Evolutionary conservation across 53 echinoderm and acorn worm genomes (phyloP).

Genomic region (Patiria pectinifera): DNA sequence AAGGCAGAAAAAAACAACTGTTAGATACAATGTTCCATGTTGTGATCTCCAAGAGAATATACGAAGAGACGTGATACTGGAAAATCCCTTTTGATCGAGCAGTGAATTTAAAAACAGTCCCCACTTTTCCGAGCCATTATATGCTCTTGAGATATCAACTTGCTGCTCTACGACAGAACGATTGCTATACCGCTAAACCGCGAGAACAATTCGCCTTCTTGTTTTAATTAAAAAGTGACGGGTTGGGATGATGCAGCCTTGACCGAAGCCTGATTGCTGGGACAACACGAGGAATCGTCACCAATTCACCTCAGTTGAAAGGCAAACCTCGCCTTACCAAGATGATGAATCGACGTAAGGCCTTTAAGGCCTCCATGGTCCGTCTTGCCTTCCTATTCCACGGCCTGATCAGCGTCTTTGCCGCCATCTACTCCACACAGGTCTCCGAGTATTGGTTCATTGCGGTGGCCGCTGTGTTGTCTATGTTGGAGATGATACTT

Average conservation of each 20-base stretch:
- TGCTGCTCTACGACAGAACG: too few relatives aligned
- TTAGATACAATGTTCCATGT: too few relatives aligned
- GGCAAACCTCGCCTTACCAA: not conserved
- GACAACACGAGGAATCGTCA: not conserved
- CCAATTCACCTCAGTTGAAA: not conserved
- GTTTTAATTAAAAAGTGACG: not conserved
- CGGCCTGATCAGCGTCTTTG: constrained; percentile 77
- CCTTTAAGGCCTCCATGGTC: constrained; percentile 78
- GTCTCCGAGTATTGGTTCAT: constrained; percentile 89
- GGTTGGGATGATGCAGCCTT: not conserved
- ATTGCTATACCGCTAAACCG: not conserved
- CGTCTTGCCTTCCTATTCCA: constrained; percentile 82
- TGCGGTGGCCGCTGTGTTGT: constrained; percentile 70
- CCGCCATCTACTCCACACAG: constrained; percentile 80
- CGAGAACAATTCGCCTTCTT: not conserved
- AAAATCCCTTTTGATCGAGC: too few relatives aligned
- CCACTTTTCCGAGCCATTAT: not conserved
- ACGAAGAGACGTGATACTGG: not conserved
- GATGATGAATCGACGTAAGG: constrained; percentile 74
- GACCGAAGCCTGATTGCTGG: not conserved
- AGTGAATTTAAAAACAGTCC: not conserved
- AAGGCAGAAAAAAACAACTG: not conserved
- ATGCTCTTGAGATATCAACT: not conserved
- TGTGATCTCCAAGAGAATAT: too few relatives aligned
- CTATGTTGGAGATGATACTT: constrained; percentile 84